phyloP scores from a whole-genome alignment of 2,888 invertebrate species.

The Temnothorax unifasciatus region DNA sequence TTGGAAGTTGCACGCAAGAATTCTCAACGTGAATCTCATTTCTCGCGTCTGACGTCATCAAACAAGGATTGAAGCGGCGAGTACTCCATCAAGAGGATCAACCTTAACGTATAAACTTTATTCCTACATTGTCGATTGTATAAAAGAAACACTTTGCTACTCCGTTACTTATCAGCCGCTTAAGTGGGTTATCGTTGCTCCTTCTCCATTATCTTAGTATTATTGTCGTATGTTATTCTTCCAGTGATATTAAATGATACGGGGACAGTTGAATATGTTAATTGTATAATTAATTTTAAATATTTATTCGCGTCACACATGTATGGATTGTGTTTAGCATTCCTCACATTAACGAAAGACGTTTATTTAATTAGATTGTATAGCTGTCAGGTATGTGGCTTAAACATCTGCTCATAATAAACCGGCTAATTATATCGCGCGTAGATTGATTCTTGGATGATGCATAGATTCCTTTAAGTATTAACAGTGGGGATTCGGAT shows the following conservation, averaged over 20 bases:
- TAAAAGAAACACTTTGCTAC: neutral
- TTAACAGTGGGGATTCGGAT: neutral
- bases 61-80: no score
- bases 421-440: neutral
- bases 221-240: neutral
- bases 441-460: constrained; percentile 4
- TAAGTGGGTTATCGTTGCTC: neutral
- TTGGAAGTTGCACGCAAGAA: no score
- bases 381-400: neutral
- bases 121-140: neutral
- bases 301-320: neutral
- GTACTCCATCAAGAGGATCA: no score
- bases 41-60: no score
- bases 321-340: neutral
- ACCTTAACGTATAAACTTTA: neutral
- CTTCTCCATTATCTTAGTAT: neutral
- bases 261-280: neutral
- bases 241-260: neutral
- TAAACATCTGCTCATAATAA: neutral
- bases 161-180: neutral
- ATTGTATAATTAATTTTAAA: neutral
- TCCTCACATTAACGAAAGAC: neutral
- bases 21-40: no score
- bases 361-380: constrained; percentile 11
- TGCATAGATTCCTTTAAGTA: neutral